Base-by-base conservation (phyloP, 1,140 invertebrate species). In the Dreissena polymorpha region DNA sequence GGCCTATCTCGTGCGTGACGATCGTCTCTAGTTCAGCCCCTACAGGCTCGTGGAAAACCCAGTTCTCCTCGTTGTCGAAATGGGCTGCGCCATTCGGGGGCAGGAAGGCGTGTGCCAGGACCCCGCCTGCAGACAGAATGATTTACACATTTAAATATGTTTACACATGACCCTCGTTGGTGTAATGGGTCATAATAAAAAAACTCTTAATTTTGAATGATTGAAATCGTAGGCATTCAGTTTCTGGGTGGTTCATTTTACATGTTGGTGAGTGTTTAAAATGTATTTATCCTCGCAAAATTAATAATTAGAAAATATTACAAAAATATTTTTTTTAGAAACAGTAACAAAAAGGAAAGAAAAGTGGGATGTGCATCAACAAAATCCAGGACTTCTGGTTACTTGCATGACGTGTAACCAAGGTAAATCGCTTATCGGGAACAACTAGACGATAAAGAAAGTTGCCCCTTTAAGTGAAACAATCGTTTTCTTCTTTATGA, bases 41-140 rank as follows among this genome's bases (percentile, higher is more conserved):
- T 21, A 64, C 57, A 3, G 13, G 18, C 39, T 60, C 18, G 0
- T 82, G 80, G 23, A 73, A 57, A 7, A 87, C 87, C 91, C 91
- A 92, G 14, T 73, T 71, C 65, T 91, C 90, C 63, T 88, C 87
- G 39, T 89, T 83, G 27, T 92, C 90, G 77, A 90, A 88, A 82
- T 94, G 93, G 0, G 94, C 94, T 74, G 93, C 96, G 95, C 88
- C 94, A 10, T 57, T 49, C 0, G 97, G 67, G 0, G 92, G 92
- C 71, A 88, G 89, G 79, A 87, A 92, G 39, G 92, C 90, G 84
- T 93, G 92, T 0, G 90, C 92, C 5, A 92, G 71, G 18, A 81
- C 73, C 5, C 83, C 89, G 18, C 83, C 86, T 88, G 25, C 2
- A 57, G 55, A 70, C 14, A 18, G 60, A 73, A 65, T 39, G 39